Evolutionary conservation across 2,797 vertebrate species (phyloP), one percentile per base, ranked within the genome.

Genomic region (Loriculus beryllinus): DNA sequence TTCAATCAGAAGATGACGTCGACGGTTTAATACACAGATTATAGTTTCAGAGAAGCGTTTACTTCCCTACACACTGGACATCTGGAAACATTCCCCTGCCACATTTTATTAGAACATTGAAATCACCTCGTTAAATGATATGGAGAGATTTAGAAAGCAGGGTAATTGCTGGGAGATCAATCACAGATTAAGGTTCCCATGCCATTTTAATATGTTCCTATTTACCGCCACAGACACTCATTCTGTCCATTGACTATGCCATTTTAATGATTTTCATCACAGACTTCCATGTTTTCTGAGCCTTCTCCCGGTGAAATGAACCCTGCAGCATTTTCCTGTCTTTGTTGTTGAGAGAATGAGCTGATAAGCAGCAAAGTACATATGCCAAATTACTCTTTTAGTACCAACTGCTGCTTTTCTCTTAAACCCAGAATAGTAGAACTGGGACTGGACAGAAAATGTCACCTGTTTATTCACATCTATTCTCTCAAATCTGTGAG

Each of bases 31-130:
- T 74, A 82, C 20, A 33, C 64, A 40, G 88, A 72, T 59, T 82
- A 63, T 43, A 52, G 62, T 72, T 78, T 93, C 77, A 89, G 87
- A 85, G 51, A 85, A 95, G 40, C 52, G 33, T 90, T 88, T 93
- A 85, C 86, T 92, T 93, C 43, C 67, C 83, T 91, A 17, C 40
- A 54, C 43, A 60, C 48, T 76, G 60, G 69, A 91, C 83, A 90
- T 97, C 92, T 95, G 91, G 92, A 96, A 96, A 88, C 86, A 82
- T 90, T 94, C 71, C 63, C 65, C 68, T 94, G 94, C 89, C 94
- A 82, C 67, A 25, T 96, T 97, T 97, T 96, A 96, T 93, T 96
- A 94, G 93, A 96, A 96, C 84, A 87, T 63, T 95, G 92, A 95
- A 94, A 90, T 93, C 90, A 95, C 93, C 91, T 95, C 39, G 2